Base-by-base conservation (phyloP, 2,888 invertebrate species). In the Caradrina kadenii region DNA sequence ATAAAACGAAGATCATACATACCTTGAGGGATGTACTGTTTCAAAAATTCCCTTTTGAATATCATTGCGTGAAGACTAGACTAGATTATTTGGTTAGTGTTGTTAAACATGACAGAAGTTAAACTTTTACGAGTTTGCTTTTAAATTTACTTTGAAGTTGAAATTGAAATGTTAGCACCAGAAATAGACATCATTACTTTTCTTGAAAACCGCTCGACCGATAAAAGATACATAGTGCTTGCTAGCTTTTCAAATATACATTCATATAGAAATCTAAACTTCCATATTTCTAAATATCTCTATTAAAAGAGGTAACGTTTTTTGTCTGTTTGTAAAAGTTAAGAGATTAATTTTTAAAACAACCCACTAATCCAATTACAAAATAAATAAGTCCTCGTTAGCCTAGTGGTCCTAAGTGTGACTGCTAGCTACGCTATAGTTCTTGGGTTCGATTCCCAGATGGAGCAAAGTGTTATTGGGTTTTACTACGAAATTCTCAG, bases 111-210 rank as follows among this genome's bases (percentile, higher is more conserved):
- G 55, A 67, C n/a, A 5, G 26, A 65, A 52, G 56, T 48, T 39
- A 65, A 71, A 71, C 15, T 22, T 26, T n/a, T 31, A 35, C 17
- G 3, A 64, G 45, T 65, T 54, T 13, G 22, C 11, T 75, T 26
- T 10, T 26, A 7, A 66, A 45, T 45, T 56, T 55, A 31, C 45
- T 74, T 75, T 66, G n/a, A 75, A 66, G 75, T 55, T 39, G 11
- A 21, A 67, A 58, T 15, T 35, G 21, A 58, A 58, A 48, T 56
- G 8, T 48, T 67, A 39, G 22, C 22, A 74, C 42, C 39, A 31
- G 64, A 54, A 39, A 63, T 49, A 49, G 15, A 73, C 54, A 49
- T 63, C 31, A 17, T 65, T 49, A 65, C 42, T 65, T 66, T 26
- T 66, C 52, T 58, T 48, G 15, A 10, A n/a, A 56, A 58, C n/a